Evolutionary conservation across 2,797 vertebrate species (phyloP), one percentile per base, ranked within the genome.

Genomic region (Threskiornis aethiopicus): DNA sequence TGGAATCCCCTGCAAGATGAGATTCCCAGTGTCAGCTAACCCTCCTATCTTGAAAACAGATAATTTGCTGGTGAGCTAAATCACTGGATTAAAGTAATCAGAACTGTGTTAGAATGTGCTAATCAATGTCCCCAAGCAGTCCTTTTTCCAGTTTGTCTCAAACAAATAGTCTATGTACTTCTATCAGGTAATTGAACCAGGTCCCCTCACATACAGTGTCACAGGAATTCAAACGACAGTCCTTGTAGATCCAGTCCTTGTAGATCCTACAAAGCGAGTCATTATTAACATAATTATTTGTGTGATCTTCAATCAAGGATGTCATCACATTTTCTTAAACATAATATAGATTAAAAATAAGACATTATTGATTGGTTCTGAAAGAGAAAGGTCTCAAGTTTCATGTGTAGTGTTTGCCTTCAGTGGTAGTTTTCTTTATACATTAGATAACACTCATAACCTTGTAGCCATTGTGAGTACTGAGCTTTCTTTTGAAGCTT

Each of bases 321-420:
- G 95, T 97, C 97, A 97, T 98, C 97, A 90, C 95, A 64, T 96
- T 97, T 96, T 98, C 97, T 98, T 97, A 96, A 97, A 95, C 84
- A 18, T 95, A 90, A 93, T 95, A 93, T 94, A 96, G 97, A 97
- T 97, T 91, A 97, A 97, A 98, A 97, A 97, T 93, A 91, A 97
- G 97, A 91, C 8, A 0, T 95, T 97, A 98, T 98, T 96, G 98
- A 98, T 97, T 96, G 84, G 89, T 77, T 94, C 93, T 96, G 94
- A 95, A 82, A 78, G 76, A 72, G 84, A 91, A 95, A 93, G 91
- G 86, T 96, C 96, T 95, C 87, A 52, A 94, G 96, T 91, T 97
- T 96, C 87, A 55, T 16, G 44, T 47, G 26, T 42, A 90, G 77
- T 93, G 79, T 90, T 96, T 97, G 95, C 89, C 94, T 97, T 94